A percentile compares a stretch with the other conserved stretches of the same genome.
These are phyloP conservation scores for Cryptoprocta ferox DNA, from an alignment of 2,797 vertebrate genomes.

Conservation along the genomic window DNA sequence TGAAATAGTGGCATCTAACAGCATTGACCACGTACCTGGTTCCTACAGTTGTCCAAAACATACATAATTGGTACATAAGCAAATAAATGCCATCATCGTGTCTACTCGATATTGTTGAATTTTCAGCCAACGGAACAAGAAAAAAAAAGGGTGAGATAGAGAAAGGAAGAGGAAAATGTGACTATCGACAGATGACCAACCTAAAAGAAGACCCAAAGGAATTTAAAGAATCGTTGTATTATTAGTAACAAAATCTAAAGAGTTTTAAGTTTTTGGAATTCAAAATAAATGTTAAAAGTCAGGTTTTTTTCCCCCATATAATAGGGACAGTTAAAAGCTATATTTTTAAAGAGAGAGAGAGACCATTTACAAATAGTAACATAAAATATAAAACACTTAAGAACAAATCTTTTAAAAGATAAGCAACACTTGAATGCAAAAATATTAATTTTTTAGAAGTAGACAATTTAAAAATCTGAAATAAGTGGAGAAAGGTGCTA, in stretches of 20 bases:
- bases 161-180: neutral
- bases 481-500: neutral
- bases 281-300: neutral
- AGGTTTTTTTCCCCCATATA: neutral
- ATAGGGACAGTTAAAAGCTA: neutral
- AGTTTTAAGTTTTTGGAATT: neutral
- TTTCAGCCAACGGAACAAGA: neutral
- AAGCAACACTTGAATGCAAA: neutral
- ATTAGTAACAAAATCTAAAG: neutral
- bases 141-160: neutral
- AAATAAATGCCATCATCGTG: neutral
- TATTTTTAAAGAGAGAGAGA: neutral
- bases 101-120: neutral
- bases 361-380: neutral
- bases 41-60: neutral
- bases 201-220: neutral
- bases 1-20: neutral
- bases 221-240: neutral
- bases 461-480: neutral
- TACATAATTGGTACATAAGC: neutral
- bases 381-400: neutral
- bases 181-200: neutral
- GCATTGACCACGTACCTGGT: too few relatives aligned
- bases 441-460: neutral
- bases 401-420: neutral